A percentile compares a stretch with the other conserved stretches of the same genome.
Evolutionary conservation across 2,113 vertebrate genomes (phyloP).

Genomic region (Neodontobutis hainanensis): DNA sequence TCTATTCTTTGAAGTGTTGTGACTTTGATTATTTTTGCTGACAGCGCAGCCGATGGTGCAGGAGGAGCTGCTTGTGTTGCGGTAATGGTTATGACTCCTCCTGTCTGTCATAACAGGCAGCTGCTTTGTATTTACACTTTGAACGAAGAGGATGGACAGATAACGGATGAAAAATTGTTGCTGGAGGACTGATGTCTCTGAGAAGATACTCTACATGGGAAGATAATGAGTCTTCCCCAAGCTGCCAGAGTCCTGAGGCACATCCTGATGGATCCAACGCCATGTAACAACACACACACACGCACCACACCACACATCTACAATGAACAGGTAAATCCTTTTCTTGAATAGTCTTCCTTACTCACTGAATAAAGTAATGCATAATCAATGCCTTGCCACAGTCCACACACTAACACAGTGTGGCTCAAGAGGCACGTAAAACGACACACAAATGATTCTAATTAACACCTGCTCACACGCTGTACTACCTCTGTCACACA

Average conservation of each 20-base stretch:
- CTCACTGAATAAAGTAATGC: slow-evolving; percentile 41
- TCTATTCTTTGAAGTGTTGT: slow-evolving; percentile 11
- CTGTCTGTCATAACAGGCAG: slow-evolving; percentile 34
- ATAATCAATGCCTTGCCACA: slow-evolving; percentile 50
- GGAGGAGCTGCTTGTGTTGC: slow-evolving; percentile 13
- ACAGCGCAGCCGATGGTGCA: slow-evolving; percentile 2
- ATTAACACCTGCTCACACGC: slow-evolving; percentile 62
- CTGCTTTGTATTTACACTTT: slow-evolving; percentile 9
- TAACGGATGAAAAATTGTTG: slow-evolving; percentile 43
- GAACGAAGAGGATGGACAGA: slow-evolving; percentile 23
- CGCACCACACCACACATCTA: not conserved
- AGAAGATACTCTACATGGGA: slow-evolving; percentile 20
- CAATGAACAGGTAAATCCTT: not conserved
- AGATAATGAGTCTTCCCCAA: slow-evolving; percentile 16
- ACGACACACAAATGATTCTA: slow-evolving; percentile 52
- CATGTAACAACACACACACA: too few species aligned
- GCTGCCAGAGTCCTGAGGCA: slow-evolving; percentile 27
- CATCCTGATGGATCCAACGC: slow-evolving; percentile 17
- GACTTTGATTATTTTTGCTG: slow-evolving; percentile 47
- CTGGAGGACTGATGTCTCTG: slow-evolving; percentile 16
- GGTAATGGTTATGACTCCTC: slow-evolving; percentile 22
- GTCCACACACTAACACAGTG: slow-evolving; percentile 33
- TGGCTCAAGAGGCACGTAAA: slow-evolving; percentile 28
- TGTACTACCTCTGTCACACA: slow-evolving; percentile 21
- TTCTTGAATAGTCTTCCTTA: not conserved